Conservation (phyloP, 1,140 invertebrate species). For the Thaumatotibia leucotreta region DNA sequence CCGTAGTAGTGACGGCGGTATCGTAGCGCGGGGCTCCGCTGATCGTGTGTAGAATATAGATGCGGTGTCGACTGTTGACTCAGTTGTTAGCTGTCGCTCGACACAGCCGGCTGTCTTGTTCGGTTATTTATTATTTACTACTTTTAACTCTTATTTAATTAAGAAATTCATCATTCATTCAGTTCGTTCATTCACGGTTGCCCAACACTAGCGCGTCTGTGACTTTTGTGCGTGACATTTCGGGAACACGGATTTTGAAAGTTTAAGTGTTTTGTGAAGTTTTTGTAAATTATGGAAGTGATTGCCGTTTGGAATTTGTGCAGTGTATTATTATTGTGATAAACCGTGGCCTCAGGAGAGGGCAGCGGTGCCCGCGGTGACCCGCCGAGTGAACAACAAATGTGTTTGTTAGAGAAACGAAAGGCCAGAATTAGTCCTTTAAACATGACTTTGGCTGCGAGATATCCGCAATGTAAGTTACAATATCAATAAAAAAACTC, state of each 20-base stretch:
- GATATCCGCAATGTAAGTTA: constrained; percentile 56
- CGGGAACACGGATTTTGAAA: neutral
- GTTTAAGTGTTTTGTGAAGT: neutral
- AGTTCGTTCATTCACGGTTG: neutral
- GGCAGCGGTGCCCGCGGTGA: constrained; percentile 38
- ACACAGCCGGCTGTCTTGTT: neutral
- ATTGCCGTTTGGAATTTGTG: constrained; percentile 5
- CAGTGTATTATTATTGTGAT: constrained; percentile 17
- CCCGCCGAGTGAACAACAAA: constrained; percentile 43
- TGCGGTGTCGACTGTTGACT: neutral
- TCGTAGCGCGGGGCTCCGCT: neutral
- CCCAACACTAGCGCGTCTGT: neutral
- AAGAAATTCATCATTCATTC: neutral
- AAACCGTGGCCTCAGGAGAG: constrained; percentile 52
- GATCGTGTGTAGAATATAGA: constrained; percentile 2
- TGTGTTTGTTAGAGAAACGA: constrained; percentile 56
- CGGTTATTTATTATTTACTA: neutral
- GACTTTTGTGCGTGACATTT: neutral
- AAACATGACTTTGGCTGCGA: constrained; percentile 64
- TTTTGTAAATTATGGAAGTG: neutral
- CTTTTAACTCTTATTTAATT: neutral
- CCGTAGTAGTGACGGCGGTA: neutral
- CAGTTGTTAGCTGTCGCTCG: constrained; percentile 10
- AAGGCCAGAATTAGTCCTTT: constrained; percentile 42
- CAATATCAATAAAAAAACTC: too few relatives aligned